Conservation (phyloP, 2,888 invertebrate species). For the Ditula angustiorana region DNA sequence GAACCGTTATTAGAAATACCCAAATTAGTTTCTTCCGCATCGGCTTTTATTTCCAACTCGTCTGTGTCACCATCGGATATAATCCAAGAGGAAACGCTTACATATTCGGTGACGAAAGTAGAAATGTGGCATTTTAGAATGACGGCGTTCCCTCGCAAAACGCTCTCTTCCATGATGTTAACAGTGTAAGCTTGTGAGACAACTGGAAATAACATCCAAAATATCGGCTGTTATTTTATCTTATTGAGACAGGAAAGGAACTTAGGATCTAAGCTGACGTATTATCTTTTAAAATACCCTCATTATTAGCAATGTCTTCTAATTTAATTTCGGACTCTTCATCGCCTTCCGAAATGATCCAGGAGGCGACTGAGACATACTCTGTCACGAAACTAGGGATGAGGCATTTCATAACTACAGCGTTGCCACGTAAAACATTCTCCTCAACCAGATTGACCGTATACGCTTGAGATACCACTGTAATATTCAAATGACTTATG, state of each 20-base stretch:
- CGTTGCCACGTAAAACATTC: slow-evolving; percentile 93
- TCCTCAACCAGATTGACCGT: slow-evolving; percentile 94
- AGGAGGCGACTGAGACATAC: slow-evolving; percentile 92
- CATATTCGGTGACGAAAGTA: slow-evolving; percentile 96
- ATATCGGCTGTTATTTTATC: slow-evolving; percentile 4
- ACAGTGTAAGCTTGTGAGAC: slow-evolving; percentile 95
- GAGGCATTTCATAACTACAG: slow-evolving; percentile 92
- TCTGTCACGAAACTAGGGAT: slow-evolving; percentile 95
- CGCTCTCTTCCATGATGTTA: slow-evolving; percentile 96
- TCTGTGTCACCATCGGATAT: slow-evolving; percentile 88
- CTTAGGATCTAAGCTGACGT: slow-evolving; percentile 18
- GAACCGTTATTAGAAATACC: slow-evolving; percentile 55
- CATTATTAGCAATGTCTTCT: slow-evolving; percentile 59
- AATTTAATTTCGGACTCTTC: slow-evolving; percentile 68
- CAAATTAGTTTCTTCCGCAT: slow-evolving; percentile 63
- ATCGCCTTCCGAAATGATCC: slow-evolving; percentile 89
- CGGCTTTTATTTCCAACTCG: slow-evolving; percentile 79
- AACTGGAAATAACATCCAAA: slow-evolving; percentile 86
- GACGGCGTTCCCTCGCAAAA: slow-evolving; percentile 94
- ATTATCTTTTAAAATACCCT: slow-evolving; percentile 58
- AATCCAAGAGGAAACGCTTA: slow-evolving; percentile 94
- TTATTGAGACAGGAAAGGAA: slow-evolving; percentile 31
- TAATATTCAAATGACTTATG: slow-evolving; percentile 49
- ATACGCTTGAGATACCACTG: slow-evolving; percentile 88
- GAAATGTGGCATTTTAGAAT: slow-evolving; percentile 97